phyloP scores from a whole-genome alignment of 1,140 invertebrate genomes.

The Holotrichia oblita region DNA sequence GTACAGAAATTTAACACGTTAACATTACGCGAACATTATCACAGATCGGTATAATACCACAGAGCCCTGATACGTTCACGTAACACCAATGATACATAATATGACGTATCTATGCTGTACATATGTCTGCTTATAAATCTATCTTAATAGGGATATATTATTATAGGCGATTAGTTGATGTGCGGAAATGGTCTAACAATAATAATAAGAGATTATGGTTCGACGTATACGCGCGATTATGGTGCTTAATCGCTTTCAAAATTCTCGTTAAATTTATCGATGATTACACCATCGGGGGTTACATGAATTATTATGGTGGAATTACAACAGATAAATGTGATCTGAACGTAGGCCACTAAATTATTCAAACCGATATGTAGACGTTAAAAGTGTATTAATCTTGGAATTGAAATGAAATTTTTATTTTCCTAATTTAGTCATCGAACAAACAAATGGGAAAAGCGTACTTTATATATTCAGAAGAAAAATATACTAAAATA shows the following conservation, averaged over 20 bases:
- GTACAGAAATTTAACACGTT: not conserved
- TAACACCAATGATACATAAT: not conserved
- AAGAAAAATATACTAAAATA: too few relatives aligned
- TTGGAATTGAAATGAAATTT: not conserved
- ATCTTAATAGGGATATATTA: slow-evolving; percentile 13
- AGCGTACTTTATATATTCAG: too few relatives aligned
- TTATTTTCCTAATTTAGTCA: too few relatives aligned
- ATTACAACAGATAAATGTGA: not conserved
- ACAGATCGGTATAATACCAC: not conserved
- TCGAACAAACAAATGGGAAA: too few relatives aligned
- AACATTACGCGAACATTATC: not conserved
- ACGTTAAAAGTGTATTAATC: not conserved
- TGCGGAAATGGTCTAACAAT: slow-evolving; percentile 1
- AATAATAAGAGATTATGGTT: slow-evolving; percentile 9
- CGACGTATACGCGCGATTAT: not conserved
- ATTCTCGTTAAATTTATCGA: not conserved
- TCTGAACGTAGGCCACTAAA: not conserved
- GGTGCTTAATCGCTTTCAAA: slow-evolving; percentile 4
- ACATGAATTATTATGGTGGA: not conserved
- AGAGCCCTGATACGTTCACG: not conserved
- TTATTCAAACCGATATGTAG: not conserved
- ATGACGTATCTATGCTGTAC: not conserved
- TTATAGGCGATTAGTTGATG: not conserved
- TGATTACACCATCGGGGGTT: not conserved
- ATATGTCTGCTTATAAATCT: not conserved